Evolutionary conservation across 37 sponge, comb jelly and placozoan genomes (phyloP), one percentile per base, ranked within the genome.

Genomic region (Cladorhizidae sp.): DNA sequence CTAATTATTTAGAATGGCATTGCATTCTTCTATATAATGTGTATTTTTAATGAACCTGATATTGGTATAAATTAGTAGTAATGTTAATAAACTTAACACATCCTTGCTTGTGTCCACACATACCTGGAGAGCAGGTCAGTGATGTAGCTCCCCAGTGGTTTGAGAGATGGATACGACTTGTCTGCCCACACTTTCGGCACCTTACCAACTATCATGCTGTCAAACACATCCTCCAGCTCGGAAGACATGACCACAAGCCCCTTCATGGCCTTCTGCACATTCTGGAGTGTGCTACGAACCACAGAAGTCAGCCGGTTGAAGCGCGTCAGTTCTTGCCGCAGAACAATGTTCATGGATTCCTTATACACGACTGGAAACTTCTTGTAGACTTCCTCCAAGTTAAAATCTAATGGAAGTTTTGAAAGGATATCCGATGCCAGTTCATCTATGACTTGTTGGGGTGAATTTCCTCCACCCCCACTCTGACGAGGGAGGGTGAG

Each of bases 271-370:
- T 98, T 98, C 83, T 75, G 86, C 3, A 98, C 92, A 76, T 96
- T 90, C 81, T 90, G 86, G 26, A 98, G 77, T 5, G 89, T 91
- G 61, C 72, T 77, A 12, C 96, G 78, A 6, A 98, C 96, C 36
- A 98, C 99, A 31, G 87, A 62, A 20, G 91, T 98, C 49, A 98
- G 92, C 32, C 90, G 64, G 75, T 98, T 98, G 83, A 98, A 95
- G 52, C 99, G 72, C 28, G 92, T 96, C 73, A 98, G 75, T 73
- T 98, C 99, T 84, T 98, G 99, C n/a, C 94, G 65, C 74, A 98
- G 89, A 11, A 98, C 99, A 64, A 96, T 98, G 78, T 96, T 96
- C 96, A 96, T 98, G 38, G 94, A 94, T 85, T 96, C 96, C n/a
- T 81, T 75, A 57, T 98, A 96, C 51, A 87, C 86, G 29, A 95